These are phyloP conservation scores for Capricornis sumatraensis DNA, from an alignment of 2,113 vertebrate species.

Conservation along the genomic window DNA sequence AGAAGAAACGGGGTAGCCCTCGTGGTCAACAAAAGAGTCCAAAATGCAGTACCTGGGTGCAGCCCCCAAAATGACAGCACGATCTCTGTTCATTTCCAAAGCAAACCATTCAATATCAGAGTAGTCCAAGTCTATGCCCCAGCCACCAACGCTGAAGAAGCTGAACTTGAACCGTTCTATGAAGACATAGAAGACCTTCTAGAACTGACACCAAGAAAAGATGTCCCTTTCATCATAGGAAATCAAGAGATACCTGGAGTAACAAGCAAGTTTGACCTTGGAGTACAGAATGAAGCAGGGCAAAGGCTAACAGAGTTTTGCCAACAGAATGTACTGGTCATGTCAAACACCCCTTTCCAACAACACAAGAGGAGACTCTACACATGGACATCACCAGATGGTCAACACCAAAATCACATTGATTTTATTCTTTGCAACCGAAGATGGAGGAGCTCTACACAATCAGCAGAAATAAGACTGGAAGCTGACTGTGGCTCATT, in stretches of 20 bases:
- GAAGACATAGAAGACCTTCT: background rate
- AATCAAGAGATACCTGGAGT: background rate
- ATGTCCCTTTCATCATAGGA: background rate
- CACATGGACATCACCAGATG: background rate
- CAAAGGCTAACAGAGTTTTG: background rate
- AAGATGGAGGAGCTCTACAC: background rate
- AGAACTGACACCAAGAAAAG: background rate
- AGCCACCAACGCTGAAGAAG: background rate
- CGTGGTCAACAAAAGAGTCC: background rate
- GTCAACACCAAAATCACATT: background rate
- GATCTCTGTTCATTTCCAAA: background rate
- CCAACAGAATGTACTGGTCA: background rate
- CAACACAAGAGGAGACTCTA: background rate
- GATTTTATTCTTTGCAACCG: background rate
- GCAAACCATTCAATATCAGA: background rate
- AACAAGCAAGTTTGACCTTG: background rate
- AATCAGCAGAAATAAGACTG: background rate
- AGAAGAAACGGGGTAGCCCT: background rate
- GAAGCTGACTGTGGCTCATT: background rate
- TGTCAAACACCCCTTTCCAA: background rate
- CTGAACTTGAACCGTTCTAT: background rate
- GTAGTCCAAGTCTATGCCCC: background rate
- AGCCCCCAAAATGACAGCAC: background rate
- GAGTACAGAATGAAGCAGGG: background rate
- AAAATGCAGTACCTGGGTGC: background rate